Conservation (phyloP, 2,888 invertebrate species). For the Strigamia crassipes region DNA sequence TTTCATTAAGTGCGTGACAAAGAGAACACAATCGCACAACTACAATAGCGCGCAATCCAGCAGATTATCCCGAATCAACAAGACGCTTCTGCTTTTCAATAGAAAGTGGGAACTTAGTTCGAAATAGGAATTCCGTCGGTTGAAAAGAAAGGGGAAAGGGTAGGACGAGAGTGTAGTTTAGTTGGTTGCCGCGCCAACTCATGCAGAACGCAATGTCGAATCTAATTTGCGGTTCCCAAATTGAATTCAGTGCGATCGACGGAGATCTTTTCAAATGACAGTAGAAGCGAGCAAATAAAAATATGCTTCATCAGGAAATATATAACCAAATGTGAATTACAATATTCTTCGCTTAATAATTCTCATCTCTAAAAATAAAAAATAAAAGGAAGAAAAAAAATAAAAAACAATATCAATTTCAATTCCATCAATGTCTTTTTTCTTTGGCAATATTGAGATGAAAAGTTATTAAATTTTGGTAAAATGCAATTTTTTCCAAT, state of each 20-base stretch:
- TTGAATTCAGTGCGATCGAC: slow-evolving; percentile 9
- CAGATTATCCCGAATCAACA: slow-evolving; percentile 29
- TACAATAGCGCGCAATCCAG: neutral
- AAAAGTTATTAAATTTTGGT: neutral
- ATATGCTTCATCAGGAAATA: slow-evolving; percentile 11
- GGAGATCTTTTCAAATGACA: slow-evolving; percentile 13
- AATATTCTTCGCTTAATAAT: neutral
- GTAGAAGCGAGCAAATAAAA: neutral
- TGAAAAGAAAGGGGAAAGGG: neutral
- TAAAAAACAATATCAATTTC: neutral
- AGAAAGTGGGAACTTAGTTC: neutral
- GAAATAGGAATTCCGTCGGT: neutral
- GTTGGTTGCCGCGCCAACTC: slow-evolving; percentile 33
- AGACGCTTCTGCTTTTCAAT: neutral
- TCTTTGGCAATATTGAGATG: neutral
- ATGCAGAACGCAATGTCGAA: slow-evolving; percentile 19
- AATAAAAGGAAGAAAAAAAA: too few relatives aligned
- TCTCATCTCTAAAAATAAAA: too few relatives aligned
- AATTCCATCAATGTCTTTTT: neutral
- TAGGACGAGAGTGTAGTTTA: neutral
- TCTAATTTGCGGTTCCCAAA: slow-evolving; percentile 25
- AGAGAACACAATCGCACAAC: neutral
- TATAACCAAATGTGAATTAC: neutral
- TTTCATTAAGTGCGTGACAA: slow-evolving; percentile 13
- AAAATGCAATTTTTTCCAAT: neutral